These are phyloP conservation scores for Malacoraja senta DNA, from an alignment of 2,797 vertebrate species.

Conservation along the genomic window DNA sequence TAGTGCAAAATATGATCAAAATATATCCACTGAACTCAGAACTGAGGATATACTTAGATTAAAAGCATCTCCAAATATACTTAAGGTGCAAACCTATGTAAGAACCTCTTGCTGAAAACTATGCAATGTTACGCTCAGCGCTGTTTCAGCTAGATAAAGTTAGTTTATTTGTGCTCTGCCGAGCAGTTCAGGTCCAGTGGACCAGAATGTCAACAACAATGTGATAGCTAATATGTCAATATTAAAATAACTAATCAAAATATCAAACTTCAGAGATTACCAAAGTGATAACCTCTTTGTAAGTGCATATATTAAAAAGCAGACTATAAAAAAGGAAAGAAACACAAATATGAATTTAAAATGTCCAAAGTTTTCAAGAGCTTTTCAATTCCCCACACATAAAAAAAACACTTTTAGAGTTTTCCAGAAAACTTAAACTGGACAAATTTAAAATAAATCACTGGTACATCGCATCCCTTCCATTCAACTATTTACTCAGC, in stretches of 20 bases:
- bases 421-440: neutral
- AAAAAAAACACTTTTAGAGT: neutral
- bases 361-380: conserved; percentile 6
- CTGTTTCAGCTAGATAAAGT: neutral
- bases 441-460: neutral
- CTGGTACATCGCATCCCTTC: neutral
- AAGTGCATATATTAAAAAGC: neutral
- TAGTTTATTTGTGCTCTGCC: neutral
- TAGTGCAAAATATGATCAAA: conserved; percentile 95
- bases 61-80: conserved; percentile 17
- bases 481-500: neutral
- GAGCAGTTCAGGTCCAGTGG: neutral
- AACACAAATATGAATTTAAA: conserved; percentile 2
- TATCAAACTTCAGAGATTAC: neutral
- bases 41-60: conserved; percentile 43
- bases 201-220: neutral
- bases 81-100: conserved; percentile 21
- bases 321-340: neutral
- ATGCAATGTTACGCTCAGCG: neutral
- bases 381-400: neutral
- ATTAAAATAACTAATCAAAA: conserved; percentile 19
- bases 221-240: neutral
- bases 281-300: neutral
- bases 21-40: conserved; percentile 74
- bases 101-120: neutral